phyloP scores from a whole-genome alignment of 2,797 vertebrate genomes.

The Pipistrellus pipistrellus region DNA sequence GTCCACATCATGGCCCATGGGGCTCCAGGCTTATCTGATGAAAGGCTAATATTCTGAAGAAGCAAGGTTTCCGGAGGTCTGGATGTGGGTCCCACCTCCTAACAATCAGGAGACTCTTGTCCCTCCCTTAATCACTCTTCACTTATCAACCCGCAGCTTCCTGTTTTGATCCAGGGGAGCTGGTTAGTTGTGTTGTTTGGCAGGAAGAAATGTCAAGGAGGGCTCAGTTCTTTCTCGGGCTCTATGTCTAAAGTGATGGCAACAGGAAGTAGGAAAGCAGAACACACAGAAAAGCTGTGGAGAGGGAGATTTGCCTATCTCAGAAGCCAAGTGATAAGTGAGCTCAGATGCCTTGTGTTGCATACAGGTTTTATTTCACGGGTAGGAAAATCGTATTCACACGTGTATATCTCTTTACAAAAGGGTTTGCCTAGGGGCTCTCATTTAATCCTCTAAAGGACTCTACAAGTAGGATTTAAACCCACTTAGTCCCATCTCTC shows the following conservation, averaged over 20 bases:
- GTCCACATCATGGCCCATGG: neutral
- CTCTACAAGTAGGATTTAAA: constrained; percentile 50
- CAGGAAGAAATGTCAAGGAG: constrained; percentile 80
- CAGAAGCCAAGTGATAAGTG: constrained; percentile 10
- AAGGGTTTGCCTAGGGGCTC: constrained; percentile 40
- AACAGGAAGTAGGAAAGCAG: constrained; percentile 71
- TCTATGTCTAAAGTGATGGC: neutral
- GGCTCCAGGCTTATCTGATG: neutral
- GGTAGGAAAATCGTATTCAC: constrained; percentile 57
- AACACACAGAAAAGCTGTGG: constrained; percentile 37
- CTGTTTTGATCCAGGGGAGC: constrained; percentile 75
- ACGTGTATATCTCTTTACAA: constrained; percentile 23
- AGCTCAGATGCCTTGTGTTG: constrained; percentile 56
- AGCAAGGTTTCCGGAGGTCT: constrained; percentile 6
- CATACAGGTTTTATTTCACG: constrained; percentile 20
- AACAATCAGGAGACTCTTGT: constrained; percentile 36
- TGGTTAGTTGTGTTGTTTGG: constrained; percentile 68
- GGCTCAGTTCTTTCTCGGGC: constrained; percentile 54
- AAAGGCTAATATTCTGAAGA: constrained; percentile 41
- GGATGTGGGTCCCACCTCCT: neutral
- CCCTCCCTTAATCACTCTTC: constrained; percentile 26
- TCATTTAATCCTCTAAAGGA: constrained; percentile 46
- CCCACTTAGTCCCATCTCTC: constrained; percentile 23
- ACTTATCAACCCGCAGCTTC: constrained; percentile 72
- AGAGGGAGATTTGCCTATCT: constrained; percentile 57